Base-by-base conservation (phyloP, 2,113 vertebrate genomes). In the Sorex fumeus region DNA sequence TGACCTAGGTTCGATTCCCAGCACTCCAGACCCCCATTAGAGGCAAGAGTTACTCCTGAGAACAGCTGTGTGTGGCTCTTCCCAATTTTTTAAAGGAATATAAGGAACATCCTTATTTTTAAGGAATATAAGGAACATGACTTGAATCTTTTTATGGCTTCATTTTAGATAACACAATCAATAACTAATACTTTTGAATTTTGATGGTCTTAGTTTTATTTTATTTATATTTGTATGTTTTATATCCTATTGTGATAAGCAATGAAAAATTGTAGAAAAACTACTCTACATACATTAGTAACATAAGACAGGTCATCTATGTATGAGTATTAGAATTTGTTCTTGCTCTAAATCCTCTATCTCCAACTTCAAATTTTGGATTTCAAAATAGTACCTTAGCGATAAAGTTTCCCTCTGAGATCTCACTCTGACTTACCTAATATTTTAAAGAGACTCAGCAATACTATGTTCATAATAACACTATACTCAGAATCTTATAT, bases 161-260 rank as follows among this genome's bases (percentile, higher is more conserved):
- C 32, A 27, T 76, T 84, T 40, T 84, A n/a, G 34, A 84, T 82
- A 50, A 50, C 32, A 30, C 7, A 15, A 21, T 69, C 71, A 19
- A 1, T 28, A 76, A 23, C 71, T 23, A 72, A 85, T 60, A n/a
- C 16, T 7, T 60, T 43, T 43, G 12, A 28, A 40, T 85, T 87
- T 87, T 66, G 21, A 34, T 45, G 19, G 40, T 76, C 11, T 16
- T 66, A 47, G 40, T 76, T 32, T 86, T 27, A 75, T 87, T 74
- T 78, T 82, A 62, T 45, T 75, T 45, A 64, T 87, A 78, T 69
- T 89, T 62, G 66, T 62, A 72, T 74, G 78, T 64, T 78, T n/a
- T 85, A 70, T 76, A 40, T 82, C 88, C 76, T 36, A 69, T 69
- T 50, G 0, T 76, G 79, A 75, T 79, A 88, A 74, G 43, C 12